These are phyloP conservation scores for Pelodiscus sinensis DNA, from an alignment of 2,113 vertebrate species.

Conservation along the genomic window DNA sequence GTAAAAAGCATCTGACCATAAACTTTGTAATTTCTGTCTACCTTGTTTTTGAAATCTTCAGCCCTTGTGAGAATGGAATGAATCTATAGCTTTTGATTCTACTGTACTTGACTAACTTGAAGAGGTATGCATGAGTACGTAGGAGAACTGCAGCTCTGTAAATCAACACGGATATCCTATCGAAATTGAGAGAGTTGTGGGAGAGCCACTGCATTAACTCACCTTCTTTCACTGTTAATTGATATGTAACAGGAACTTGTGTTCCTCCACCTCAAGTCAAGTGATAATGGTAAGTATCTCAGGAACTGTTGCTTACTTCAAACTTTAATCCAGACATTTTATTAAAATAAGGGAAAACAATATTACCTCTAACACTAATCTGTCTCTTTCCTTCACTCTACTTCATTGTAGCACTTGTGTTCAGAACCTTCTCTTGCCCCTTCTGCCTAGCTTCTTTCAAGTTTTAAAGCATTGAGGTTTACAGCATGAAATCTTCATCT, in stretches of 20 bases:
- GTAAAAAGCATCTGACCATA: conserved; percentile 25
- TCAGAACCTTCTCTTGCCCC: neutral
- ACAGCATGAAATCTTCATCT: neutral
- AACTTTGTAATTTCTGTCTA: neutral
- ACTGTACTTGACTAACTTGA: neutral
- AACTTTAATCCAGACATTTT: neutral
- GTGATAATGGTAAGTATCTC: neutral
- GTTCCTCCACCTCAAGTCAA: conserved; percentile 9
- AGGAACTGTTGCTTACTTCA: neutral
- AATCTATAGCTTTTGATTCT: neutral
- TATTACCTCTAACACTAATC: neutral
- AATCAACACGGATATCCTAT: neutral
- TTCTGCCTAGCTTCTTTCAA: neutral
- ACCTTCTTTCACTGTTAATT: neutral
- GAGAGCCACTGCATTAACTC: neutral
- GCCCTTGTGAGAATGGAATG: neutral
- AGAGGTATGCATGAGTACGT: conserved; percentile 15
- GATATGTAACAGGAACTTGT: conserved; percentile 6
- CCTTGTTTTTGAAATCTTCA: conserved; percentile 17
- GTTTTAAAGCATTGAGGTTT: neutral
- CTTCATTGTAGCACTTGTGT: neutral
- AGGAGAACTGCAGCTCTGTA: neutral
- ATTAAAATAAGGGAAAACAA: neutral
- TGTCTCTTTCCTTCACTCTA: neutral
- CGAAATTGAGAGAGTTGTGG: neutral